Percentiles rank a stretch among this genome's conserved stretches.
Evolutionary conservation across 2,797 vertebrate species (phyloP).

Genomic region (Eidolon dupreanum): DNA sequence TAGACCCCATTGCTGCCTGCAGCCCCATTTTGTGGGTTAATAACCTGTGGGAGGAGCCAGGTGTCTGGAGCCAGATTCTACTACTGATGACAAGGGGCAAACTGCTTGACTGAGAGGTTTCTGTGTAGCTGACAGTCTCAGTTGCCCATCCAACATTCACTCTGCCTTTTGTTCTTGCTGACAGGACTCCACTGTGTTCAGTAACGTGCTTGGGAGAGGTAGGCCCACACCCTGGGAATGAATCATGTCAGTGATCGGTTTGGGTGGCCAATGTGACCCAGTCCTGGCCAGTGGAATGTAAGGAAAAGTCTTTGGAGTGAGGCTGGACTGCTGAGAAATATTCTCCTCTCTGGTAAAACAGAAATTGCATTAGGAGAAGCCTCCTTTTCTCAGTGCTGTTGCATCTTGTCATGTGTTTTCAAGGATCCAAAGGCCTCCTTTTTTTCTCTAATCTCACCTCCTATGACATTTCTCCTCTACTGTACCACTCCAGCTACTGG

Average conservation of each 20-base stretch:
- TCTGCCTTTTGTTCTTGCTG: neutral
- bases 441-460: neutral
- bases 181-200: neutral
- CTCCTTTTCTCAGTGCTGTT: neutral
- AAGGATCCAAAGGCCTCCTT: neutral
- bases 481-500: neutral
- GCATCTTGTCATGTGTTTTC: neutral
- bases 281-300: neutral
- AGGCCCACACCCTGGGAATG: neutral
- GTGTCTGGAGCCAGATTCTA: neutral
- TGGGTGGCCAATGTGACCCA: neutral
- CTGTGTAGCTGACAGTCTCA: neutral
- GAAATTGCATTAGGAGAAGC: neutral
- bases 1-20: neutral
- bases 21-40: rapidly evolving
- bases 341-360: neutral
- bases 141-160: neutral
- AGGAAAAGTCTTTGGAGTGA: neutral
- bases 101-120: neutral
- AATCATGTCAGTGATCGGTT: neutral
- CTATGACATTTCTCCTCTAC: neutral
- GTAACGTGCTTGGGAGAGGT: neutral
- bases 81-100: neutral
- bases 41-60: neutral
- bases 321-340: neutral